These are phyloP conservation scores for Dendrolimus kikuchii DNA, from an alignment of 1,140 invertebrate species.

Conservation along the genomic window DNA sequence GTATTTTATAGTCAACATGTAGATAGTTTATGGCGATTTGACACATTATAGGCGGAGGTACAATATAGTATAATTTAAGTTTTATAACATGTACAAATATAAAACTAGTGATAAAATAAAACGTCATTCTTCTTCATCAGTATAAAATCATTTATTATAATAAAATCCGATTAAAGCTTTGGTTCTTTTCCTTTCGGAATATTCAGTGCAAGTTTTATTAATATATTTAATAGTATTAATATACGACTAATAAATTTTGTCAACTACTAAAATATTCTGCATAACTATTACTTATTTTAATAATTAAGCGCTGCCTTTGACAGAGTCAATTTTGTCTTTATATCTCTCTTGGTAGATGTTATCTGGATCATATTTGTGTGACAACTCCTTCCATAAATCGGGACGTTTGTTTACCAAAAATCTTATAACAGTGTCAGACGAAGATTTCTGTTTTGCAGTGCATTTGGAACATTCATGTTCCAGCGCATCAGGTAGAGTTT, in stretches of 20 bases:
- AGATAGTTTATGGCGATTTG: too few relatives aligned
- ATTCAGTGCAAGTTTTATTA: too few relatives aligned
- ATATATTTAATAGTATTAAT: too few relatives aligned
- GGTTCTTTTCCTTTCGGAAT: too few relatives aligned
- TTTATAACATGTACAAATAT: not conserved
- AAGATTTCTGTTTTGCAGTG: slow-evolving; percentile 74
- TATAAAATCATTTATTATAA: slow-evolving; percentile 6
- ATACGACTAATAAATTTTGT: too few relatives aligned
- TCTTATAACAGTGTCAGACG: slow-evolving; percentile 74
- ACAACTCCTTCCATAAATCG: slow-evolving; percentile 75
- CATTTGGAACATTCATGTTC: slow-evolving; percentile 79
- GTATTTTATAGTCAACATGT: too few relatives aligned
- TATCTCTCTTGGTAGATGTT: slow-evolving; percentile 75
- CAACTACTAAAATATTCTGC: too few relatives aligned
- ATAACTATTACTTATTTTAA: not conserved
- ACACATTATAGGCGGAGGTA: too few relatives aligned
- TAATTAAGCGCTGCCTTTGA: slow-evolving; percentile 19
- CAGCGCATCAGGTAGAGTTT: slow-evolving; percentile 79
- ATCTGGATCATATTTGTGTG: slow-evolving; percentile 78
- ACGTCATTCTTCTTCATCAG: not conserved
- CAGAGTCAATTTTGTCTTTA: slow-evolving; percentile 67
- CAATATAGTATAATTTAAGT: too few relatives aligned
- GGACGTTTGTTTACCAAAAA: slow-evolving; percentile 75
- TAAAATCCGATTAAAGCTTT: slow-evolving; percentile 13
- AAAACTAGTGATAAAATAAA: not conserved